These are phyloP conservation scores for Oncorhynchus kisutch DNA, from an alignment of 2,113 vertebrate genomes.

Conservation along the genomic window DNA sequence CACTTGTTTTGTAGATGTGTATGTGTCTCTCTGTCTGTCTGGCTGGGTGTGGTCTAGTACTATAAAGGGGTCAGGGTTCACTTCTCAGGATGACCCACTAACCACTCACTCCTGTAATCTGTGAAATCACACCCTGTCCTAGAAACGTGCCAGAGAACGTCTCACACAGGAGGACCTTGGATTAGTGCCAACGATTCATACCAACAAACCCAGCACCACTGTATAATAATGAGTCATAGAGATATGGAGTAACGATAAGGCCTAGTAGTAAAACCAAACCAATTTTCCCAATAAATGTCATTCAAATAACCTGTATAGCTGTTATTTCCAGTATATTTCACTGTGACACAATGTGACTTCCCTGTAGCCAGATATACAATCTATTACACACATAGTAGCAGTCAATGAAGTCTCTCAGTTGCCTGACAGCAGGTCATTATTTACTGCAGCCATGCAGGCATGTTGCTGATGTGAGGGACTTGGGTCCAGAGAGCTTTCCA, in stretches of 20 bases:
- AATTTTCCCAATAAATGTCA: background rate
- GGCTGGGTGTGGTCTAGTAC: background rate
- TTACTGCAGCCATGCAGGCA: constrained; percentile 25
- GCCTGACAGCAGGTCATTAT: constrained; percentile 52
- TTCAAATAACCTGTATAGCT: background rate
- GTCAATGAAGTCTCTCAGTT: constrained; percentile 38
- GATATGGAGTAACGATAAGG: background rate
- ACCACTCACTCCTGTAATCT: background rate
- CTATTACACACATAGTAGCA: background rate
- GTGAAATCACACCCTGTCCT: background rate
- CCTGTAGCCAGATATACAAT: background rate
- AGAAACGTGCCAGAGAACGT: background rate
- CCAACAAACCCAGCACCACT: background rate
- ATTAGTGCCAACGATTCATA: constrained; percentile 1
- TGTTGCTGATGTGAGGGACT: background rate
- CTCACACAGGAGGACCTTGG: background rate
- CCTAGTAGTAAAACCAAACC: background rate
- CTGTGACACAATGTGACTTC: background rate
- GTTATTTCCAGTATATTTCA: background rate
- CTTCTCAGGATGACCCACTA: background rate
- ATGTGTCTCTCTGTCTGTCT: background rate
- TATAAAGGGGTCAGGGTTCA: background rate
- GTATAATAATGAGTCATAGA: background rate
- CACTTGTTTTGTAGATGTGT: background rate
- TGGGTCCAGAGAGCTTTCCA: constrained; percentile 36